phyloP scores from a whole-genome alignment of 2,113 vertebrate species.

The Mustela nigripes region DNA sequence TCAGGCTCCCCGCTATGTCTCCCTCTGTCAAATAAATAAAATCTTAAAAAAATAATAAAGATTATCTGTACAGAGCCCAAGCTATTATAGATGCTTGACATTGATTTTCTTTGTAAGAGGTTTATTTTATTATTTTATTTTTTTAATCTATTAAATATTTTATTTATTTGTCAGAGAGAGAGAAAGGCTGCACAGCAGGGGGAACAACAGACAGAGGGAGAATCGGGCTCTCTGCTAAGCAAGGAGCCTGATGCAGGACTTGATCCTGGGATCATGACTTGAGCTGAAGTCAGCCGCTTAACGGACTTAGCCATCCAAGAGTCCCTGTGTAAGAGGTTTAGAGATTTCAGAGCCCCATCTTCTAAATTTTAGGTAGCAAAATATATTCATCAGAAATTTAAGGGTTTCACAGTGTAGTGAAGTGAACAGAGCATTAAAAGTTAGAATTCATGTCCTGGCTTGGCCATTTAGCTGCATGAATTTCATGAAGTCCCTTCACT shows the following conservation, averaged over 20 bases:
- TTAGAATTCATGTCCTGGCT: background rate
- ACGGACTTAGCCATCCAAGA: too few relatives aligned
- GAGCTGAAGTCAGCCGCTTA: background rate
- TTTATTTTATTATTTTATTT: background rate
- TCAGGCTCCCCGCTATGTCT: too few relatives aligned
- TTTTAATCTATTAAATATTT: background rate
- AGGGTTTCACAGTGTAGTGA: background rate
- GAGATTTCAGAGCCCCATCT: background rate
- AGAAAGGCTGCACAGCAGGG: background rate
- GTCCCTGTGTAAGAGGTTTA: background rate
- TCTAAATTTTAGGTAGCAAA: constrained; percentile 46
- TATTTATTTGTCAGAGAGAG: background rate
- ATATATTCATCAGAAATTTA: background rate
- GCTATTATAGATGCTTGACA: background rate
- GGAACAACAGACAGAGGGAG: too few relatives aligned
- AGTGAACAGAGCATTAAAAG: background rate
- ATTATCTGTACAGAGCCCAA: background rate
- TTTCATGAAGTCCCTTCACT: background rate
- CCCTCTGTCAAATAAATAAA: too few relatives aligned
- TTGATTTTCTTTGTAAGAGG: background rate
- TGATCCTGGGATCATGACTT: background rate
- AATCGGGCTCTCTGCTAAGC: too few relatives aligned
- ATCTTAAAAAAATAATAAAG: background rate
- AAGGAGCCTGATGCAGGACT: too few relatives aligned
- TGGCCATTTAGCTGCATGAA: background rate